Evolutionary conservation across 2,113 vertebrate species (phyloP).

Genomic region (Aepyceros melampus): DNA sequence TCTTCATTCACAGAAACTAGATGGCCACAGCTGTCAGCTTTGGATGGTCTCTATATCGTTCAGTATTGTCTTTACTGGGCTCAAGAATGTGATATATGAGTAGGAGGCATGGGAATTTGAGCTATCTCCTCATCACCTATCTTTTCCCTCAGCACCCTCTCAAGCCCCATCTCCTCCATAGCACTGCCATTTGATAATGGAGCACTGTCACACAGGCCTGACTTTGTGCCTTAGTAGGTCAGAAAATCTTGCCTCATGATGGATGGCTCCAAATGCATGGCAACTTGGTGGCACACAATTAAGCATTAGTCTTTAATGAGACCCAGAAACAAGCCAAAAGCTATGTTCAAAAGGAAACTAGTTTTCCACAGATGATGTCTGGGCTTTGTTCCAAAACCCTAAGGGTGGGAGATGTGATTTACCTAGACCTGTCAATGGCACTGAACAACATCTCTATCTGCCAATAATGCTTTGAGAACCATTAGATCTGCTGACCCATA

Average conservation of each 20-base stretch:
- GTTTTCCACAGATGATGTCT: background rate
- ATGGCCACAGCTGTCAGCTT: background rate
- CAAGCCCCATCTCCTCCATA: background rate
- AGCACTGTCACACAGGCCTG: background rate
- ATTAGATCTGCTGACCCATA: background rate
- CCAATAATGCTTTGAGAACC: accelerated
- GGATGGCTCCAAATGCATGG: background rate
- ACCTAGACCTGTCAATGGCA: background rate
- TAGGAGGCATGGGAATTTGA: background rate
- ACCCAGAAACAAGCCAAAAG: accelerated
- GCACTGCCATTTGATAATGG: background rate
- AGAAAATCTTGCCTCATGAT: background rate
- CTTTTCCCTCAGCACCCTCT: background rate
- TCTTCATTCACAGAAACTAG: background rate
- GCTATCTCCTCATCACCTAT: background rate
- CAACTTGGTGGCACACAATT: background rate
- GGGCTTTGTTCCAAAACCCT: background rate
- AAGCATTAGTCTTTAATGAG: background rate
- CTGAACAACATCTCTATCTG: background rate
- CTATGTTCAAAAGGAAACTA: background rate
- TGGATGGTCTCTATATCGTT: background rate
- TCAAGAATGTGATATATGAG: background rate
- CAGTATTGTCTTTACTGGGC: background rate
- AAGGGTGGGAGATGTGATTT: background rate
- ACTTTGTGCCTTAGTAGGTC: background rate